Conservation (phyloP, 2,888 invertebrate species). For the Dynastes tityus region DNA sequence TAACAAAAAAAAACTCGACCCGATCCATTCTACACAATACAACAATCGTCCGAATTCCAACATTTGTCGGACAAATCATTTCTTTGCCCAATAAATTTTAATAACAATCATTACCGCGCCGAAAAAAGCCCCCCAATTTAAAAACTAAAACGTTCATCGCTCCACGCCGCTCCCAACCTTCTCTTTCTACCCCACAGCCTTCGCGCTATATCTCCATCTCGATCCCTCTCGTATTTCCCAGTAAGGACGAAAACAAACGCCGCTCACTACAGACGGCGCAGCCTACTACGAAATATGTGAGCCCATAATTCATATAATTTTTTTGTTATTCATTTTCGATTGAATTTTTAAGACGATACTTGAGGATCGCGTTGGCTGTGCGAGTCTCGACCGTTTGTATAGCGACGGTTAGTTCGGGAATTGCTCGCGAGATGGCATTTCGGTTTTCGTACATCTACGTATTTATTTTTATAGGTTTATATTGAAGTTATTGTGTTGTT, state of each 20-base stretch:
- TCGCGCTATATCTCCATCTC: neutral
- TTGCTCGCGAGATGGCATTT: constrained; percentile 30
- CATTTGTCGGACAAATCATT: constrained; percentile 29
- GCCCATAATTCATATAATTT: constrained; percentile 60
- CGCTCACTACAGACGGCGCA: constrained; percentile 49
- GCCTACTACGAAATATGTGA: constrained; percentile 58
- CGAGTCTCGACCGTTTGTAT: constrained; percentile 33
- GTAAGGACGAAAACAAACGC: constrained; percentile 39
- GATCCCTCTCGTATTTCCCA: neutral
- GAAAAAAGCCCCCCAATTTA: constrained; percentile 23
- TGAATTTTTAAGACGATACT: constrained; percentile 58
- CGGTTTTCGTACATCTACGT: constrained; percentile 52
- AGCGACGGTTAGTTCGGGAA: constrained; percentile 1
- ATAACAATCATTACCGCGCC: constrained; percentile 28
- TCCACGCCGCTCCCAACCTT: neutral
- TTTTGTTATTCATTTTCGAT: constrained; percentile 61
- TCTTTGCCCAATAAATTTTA: constrained; percentile 35
- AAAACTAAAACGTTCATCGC: constrained; percentile 14
- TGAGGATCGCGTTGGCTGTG: constrained; percentile 6
- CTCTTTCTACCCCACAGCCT: neutral
- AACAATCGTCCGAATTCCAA: constrained; percentile 22
- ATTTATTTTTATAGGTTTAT: constrained; percentile 59
- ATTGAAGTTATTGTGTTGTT: constrained; percentile 60
- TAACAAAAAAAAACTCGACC: too few species aligned
- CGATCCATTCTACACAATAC: too few species aligned